These are phyloP conservation scores for Tiliacea citrago DNA, from an alignment of 2,888 invertebrate genomes.

Conservation along the genomic window DNA sequence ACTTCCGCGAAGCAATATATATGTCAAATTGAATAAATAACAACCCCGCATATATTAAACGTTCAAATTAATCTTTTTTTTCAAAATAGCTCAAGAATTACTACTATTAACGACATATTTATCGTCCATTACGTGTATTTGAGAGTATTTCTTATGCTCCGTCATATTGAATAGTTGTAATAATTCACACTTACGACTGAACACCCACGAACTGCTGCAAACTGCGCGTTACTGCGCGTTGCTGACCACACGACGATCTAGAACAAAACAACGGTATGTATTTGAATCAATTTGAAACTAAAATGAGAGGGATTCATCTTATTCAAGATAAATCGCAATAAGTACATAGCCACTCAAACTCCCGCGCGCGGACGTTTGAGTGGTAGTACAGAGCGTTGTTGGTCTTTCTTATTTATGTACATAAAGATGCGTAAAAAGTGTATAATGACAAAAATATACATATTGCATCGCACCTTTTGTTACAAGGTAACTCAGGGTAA, in stretches of 20 bases:
- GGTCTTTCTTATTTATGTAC: constrained; percentile 6
- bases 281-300: constrained; percentile 50
- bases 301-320: constrained; percentile 34
- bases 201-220: constrained; percentile 6
- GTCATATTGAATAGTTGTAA: neutral
- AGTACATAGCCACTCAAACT: neutral
- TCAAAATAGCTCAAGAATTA: constrained; percentile 11
- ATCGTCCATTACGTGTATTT: constrained; percentile 10
- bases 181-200: constrained; percentile 44
- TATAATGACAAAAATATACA: neutral
- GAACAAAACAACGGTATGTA: constrained; percentile 43
- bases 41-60: neutral
- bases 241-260: constrained; percentile 34
- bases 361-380: too few relatives aligned
- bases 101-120: constrained; percentile 15
- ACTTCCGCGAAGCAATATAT: constrained; percentile 9
- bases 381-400: neutral
- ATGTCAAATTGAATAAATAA: constrained; percentile 25
- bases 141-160: constrained; percentile 5
- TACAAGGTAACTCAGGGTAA: neutral
- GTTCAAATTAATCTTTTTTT: neutral
- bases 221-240: neutral
- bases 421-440: neutral
- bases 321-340: constrained; percentile 24
- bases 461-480: neutral